These are phyloP conservation scores for Hypolimnas misippus DNA, from an alignment of 2,888 invertebrate genomes.

Conservation along the genomic window DNA sequence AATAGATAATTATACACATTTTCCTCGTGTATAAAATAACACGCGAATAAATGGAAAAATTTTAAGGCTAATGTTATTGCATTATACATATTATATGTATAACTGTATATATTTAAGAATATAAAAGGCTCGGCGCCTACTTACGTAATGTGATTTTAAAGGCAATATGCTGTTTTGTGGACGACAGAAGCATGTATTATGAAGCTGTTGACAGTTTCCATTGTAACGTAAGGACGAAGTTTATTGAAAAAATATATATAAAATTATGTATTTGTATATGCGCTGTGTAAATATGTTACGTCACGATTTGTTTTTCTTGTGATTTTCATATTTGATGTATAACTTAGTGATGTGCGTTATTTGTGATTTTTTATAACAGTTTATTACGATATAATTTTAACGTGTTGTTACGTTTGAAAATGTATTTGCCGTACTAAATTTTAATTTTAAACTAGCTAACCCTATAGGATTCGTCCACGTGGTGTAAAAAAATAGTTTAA, in stretches of 20 bases:
- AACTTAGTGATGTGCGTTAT: background rate
- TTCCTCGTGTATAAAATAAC: conserved; percentile 8
- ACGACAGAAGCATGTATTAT: conserved; percentile 57
- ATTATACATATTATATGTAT: background rate
- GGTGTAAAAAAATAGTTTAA: too few species aligned
- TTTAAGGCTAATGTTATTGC: conserved; percentile 6
- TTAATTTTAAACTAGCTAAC: too few species aligned
- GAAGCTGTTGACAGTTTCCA: conserved; percentile 55
- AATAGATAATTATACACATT: background rate
- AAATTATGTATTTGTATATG: conserved; percentile 12
- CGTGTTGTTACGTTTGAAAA: too few species aligned
- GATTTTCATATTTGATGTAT: background rate
- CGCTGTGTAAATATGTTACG: background rate
- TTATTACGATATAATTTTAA: too few species aligned
- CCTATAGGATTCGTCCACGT: too few species aligned
- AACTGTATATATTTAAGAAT: conserved; percentile 27
- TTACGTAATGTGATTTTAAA: conserved; percentile 70
- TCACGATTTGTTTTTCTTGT: background rate
- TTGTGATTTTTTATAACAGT: background rate
- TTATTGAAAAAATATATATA: conserved; percentile 33
- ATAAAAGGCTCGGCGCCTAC: conserved; percentile 38
- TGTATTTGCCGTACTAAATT: too few species aligned
- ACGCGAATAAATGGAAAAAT: conserved; percentile 14
- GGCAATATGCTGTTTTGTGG: conserved; percentile 66
- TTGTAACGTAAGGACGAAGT: conserved; percentile 44